phyloP scores from a whole-genome alignment of 2,113 vertebrate genomes.

The Pandion haliaetus region DNA sequence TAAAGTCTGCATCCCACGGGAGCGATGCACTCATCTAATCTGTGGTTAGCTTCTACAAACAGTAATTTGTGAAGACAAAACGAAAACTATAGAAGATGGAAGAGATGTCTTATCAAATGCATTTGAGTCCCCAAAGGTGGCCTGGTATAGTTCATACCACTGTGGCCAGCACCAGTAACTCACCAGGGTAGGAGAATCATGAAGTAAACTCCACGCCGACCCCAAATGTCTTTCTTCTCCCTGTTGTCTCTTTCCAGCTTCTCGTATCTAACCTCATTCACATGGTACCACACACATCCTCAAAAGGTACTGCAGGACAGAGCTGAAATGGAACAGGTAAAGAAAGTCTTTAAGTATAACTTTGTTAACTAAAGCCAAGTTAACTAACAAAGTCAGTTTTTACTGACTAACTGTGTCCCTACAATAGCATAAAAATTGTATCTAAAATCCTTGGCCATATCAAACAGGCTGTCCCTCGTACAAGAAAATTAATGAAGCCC shows the following conservation, averaged over 20 bases:
- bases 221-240: background rate
- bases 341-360: background rate
- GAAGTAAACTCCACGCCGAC: background rate
- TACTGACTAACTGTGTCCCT: background rate
- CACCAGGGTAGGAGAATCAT: background rate
- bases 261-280: background rate
- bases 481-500: background rate
- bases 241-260: background rate
- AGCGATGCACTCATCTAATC: background rate
- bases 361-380: background rate
- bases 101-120: background rate
- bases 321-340: background rate
- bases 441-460: background rate
- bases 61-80: background rate
- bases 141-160: background rate
- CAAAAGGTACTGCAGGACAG: background rate
- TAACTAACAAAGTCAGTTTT: background rate
- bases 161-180: background rate
- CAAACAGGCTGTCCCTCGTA: background rate
- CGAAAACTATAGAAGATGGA: background rate
- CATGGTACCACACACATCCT: background rate
- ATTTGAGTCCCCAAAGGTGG: background rate
- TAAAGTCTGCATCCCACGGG: background rate
- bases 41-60: background rate
- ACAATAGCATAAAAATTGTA: background rate